Evolutionary conservation across 2,797 vertebrate genomes (phyloP).

Genomic region (Siniperca obscura): DNA sequence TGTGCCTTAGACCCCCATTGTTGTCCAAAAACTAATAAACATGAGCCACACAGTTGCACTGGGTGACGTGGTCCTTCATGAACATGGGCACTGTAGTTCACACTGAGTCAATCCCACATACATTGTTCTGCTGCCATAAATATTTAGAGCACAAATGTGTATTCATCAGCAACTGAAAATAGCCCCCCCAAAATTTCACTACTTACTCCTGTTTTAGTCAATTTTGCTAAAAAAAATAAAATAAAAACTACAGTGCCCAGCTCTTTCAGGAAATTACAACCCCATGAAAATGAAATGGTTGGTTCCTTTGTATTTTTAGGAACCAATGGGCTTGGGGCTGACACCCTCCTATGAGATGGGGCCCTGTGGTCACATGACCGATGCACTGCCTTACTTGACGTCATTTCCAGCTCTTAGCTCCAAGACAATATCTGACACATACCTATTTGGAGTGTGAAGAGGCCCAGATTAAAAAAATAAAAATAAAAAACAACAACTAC

Average conservation of each 20-base stretch:
- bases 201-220: background rate
- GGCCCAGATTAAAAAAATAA: background rate
- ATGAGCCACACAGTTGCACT: too few relatives aligned
- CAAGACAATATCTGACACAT: constrained; percentile 47
- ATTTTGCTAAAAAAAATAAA: background rate
- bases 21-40: too few relatives aligned
- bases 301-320: too few relatives aligned
- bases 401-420: constrained; percentile 44
- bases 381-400: constrained; percentile 35
- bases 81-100: background rate
- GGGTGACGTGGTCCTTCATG: background rate
- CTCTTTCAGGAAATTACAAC: background rate
- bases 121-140: background rate
- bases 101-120: background rate
- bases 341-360: constrained; percentile 23
- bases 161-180: background rate
- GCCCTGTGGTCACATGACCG: constrained; percentile 37
- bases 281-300: background rate
- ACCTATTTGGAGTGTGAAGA: constrained; percentile 35
- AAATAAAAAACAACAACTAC: too few relatives aligned
- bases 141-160: background rate
- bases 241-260: background rate
- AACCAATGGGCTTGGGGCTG: too few relatives aligned
- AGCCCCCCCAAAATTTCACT: background rate
- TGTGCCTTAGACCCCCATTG: too few relatives aligned